Percentiles rank a stretch among this genome's conserved stretches.
Conservation (phyloP, 2,888 invertebrate genomes). For the Criorhina ranunculi region DNA sequence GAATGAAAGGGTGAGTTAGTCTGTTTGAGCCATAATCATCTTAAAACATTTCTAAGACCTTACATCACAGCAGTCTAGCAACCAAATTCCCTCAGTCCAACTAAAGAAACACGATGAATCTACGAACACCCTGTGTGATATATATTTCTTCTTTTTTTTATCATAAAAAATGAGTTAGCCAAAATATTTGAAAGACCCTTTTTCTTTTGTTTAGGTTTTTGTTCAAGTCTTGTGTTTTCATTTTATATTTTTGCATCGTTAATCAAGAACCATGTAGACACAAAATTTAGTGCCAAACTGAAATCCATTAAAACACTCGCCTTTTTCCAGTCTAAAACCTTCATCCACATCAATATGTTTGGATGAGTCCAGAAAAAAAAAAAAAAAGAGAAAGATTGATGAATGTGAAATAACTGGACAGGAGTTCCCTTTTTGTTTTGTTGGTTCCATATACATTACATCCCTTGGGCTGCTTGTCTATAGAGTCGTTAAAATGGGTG, state of each 20-base stretch:
- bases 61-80: too few species aligned
- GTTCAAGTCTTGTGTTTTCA: neutral
- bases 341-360: conserved; percentile 33
- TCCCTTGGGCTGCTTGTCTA: conserved; percentile 2
- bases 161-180: too few species aligned
- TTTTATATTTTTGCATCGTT: conserved; percentile 40
- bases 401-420: conserved; percentile 47
- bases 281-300: conserved; percentile 58
- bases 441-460: conserved; percentile 32
- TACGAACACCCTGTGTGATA: conserved; percentile 21
- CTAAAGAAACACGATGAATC: neutral
- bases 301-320: conserved; percentile 55
- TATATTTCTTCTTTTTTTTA: neutral
- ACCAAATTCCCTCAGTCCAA: too few species aligned
- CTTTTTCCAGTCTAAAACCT: conserved; percentile 3
- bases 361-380: conserved; percentile 19
- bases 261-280: conserved; percentile 54
- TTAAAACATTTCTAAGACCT: too few species aligned
- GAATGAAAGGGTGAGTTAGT: too few species aligned
- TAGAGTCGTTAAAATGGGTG: conserved; percentile 38
- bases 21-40: too few species aligned
- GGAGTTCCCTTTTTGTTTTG: conserved; percentile 2
- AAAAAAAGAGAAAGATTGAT: conserved; percentile 56
- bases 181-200: conserved; percentile 4
- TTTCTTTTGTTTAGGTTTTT: neutral